Base-by-base conservation (phyloP, 2,888 invertebrate species). In the Phoronis australis region DNA sequence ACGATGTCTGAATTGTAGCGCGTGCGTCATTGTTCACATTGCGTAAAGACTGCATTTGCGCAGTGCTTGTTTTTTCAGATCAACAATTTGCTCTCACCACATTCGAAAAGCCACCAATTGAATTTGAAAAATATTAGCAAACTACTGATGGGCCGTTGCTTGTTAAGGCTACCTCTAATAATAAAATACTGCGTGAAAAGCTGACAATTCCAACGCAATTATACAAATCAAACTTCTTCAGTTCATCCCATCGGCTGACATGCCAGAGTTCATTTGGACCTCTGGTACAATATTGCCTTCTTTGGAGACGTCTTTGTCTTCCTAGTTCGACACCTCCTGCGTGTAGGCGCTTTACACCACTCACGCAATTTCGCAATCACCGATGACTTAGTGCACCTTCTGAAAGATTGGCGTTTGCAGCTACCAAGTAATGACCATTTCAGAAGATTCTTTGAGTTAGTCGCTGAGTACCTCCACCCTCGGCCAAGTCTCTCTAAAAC, bases 211-310 rank as follows among this genome's bases (percentile, higher is more conserved):
- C 48, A n/a, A 18, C 58, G 44, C 54, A 31, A 25, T 51, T 50
- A 20, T 20, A 46, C 25, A 56, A 46, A 35, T 54, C 56, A 43
- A 50, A 57, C 9, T 50, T 48, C 42, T 44, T 53, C 15, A 55
- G 38, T 39, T 57, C 53, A 35, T 57, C 55, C 39, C 53, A 48
- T 6, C 43, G 38, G 38, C 54, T 54, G 22, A 58, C 42, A 45
- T 56, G 58, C 54, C 52, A 56, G 15, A 54, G 27, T 39, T 45
- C 49, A 37, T 56, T 52, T 12, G 58, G 56, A 22, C 58, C 54
- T 44, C 35, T 31, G 9, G 27, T 22, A 25, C 20, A n/a, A n/a
- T 56, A 58, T 24, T 38, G 42, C 21, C 58, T 42, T 37, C 56
- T 41, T 26, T 24, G 38, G 12, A 57, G 48, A 27, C 53, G 25